phyloP scores from a whole-genome alignment of 2,797 vertebrate genomes.

The Ctenochaetus hawaiiensis region DNA sequence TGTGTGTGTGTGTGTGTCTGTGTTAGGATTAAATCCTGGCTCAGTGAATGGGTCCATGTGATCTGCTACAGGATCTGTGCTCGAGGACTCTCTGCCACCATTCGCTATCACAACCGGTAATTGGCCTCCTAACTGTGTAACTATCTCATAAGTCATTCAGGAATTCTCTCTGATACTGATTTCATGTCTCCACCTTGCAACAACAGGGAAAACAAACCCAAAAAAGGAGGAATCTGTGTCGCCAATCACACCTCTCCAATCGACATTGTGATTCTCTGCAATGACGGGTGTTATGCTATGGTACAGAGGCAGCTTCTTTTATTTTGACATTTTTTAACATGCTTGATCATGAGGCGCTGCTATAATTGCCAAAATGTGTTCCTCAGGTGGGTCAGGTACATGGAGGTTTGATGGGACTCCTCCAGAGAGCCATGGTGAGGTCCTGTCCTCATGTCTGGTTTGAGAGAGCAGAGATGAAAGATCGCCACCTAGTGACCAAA shows the following conservation, averaged over 20 bases:
- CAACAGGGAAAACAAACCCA: slow-evolving; percentile 92
- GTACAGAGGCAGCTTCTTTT: slow-evolving; percentile 72
- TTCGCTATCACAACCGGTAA: slow-evolving; percentile 95
- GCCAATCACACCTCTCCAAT: slow-evolving; percentile 98
- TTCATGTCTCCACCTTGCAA: background rate
- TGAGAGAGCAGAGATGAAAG: slow-evolving; percentile 96
- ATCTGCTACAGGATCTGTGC: slow-evolving; percentile 96
- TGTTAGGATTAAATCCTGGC: slow-evolving; percentile 89
- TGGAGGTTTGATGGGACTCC: slow-evolving; percentile 93
- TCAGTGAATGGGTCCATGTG: slow-evolving; percentile 95
- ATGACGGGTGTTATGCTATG: slow-evolving; percentile 97
- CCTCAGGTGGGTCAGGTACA: slow-evolving; percentile 95
- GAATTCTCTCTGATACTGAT: slow-evolving; percentile 6
- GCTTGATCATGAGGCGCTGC: background rate
- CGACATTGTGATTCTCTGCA: slow-evolving; percentile 95
- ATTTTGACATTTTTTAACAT: too few species aligned
- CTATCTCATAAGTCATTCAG: background rate
- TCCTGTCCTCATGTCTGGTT: slow-evolving; percentile 98
- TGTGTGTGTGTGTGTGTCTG: slow-evolving; percentile 3
- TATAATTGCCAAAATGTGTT: background rate
- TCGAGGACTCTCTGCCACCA: slow-evolving; percentile 93
- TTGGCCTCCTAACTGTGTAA: background rate
- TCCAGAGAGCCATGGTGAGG: slow-evolving; percentile 94
- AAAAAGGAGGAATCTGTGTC: slow-evolving; percentile 97
- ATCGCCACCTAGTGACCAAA: slow-evolving; percentile 95